Conservation (phyloP, 2,113 vertebrate genomes). For the Vicugna pacos region DNA sequence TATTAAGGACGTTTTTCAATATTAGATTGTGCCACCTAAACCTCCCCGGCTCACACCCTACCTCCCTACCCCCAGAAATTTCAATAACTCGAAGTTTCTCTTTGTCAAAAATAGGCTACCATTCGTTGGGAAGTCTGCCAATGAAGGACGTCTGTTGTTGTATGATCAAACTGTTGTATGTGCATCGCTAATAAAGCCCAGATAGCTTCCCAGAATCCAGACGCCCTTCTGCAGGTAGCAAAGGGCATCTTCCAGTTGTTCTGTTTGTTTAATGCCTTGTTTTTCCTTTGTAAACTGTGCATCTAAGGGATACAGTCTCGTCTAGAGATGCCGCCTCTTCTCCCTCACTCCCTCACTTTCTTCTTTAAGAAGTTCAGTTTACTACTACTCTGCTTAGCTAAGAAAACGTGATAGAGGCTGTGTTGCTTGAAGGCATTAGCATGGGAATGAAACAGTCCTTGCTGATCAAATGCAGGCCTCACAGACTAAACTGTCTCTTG, state of each 20-base stretch:
- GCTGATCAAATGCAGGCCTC: not conserved
- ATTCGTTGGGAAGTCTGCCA: not conserved
- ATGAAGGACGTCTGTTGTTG: not conserved
- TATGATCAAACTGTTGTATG: not conserved
- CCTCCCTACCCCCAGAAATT: not conserved
- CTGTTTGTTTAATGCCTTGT: not conserved
- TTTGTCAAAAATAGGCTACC: not conserved
- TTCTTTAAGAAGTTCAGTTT: not conserved
- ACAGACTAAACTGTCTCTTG: not conserved
- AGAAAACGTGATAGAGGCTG: not conserved
- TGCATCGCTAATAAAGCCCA: not conserved
- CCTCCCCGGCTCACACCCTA: not conserved
- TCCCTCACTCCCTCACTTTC: not conserved
- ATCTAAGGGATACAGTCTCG: not conserved
- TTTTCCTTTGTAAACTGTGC: not conserved
- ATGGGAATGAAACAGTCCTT: not conserved
- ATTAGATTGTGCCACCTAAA: not conserved
- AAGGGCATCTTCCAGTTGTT: not conserved
- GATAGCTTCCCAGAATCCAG: not conserved
- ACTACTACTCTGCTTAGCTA: not conserved
- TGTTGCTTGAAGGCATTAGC: not conserved
- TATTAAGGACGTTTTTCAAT: not conserved
- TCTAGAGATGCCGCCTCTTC: not conserved
- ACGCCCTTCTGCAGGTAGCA: not conserved
- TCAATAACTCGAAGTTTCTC: not conserved